Conservation (phyloP, 2,113 vertebrate species). For the Mus spicilegus region DNA sequence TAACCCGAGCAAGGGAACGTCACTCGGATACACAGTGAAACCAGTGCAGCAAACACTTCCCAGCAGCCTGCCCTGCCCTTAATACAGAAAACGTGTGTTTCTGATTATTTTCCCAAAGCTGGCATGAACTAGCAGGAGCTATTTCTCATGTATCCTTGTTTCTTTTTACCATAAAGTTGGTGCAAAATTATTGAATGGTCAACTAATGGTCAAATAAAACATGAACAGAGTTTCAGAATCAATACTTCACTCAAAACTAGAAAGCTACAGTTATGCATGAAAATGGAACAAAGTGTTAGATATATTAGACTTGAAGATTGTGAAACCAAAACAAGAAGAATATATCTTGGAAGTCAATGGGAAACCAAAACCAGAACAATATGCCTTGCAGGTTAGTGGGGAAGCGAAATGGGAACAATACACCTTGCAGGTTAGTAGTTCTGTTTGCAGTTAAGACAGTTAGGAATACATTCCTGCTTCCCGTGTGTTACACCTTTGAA, state of each 20-base stretch:
- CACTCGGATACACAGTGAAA: background rate
- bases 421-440: background rate
- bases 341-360: background rate
- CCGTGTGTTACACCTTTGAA: background rate
- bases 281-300: background rate
- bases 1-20: background rate
- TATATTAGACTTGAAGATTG: background rate
- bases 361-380: background rate
- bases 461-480: background rate
- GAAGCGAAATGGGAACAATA: background rate
- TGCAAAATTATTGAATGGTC: background rate
- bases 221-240: background rate
- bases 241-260: no score
- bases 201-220: slow-evolving; percentile 39
- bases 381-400: background rate
- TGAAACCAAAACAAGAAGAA: background rate
- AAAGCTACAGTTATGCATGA: background rate
- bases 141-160: slow-evolving; percentile 6
- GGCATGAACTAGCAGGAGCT: slow-evolving; percentile 12
- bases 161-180: background rate
- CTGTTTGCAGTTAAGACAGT: background rate
- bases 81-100: slow-evolving; percentile 72
- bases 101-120: slow-evolving; percentile 73
- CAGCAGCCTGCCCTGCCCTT: slow-evolving; percentile 44
- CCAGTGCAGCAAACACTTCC: slow-evolving; percentile 37